phyloP scores from a whole-genome alignment of 2,797 vertebrate genomes.

The Brachymystax lenok region DNA sequence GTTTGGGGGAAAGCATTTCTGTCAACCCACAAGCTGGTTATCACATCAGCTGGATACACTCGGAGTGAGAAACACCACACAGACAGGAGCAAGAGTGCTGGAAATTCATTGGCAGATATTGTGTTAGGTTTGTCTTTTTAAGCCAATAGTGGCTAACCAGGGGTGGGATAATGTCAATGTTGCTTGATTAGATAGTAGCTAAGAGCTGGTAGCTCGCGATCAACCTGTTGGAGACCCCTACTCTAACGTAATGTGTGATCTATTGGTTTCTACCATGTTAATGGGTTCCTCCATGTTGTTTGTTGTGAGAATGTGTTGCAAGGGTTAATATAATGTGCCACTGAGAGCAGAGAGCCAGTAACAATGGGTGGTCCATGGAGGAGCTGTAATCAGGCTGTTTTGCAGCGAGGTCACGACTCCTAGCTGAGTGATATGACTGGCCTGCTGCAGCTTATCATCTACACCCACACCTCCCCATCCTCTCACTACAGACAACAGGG shows the following conservation, averaged over 20 bases:
- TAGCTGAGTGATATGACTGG: constrained; percentile 52
- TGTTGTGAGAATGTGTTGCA: constrained; percentile 41
- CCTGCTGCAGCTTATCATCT: constrained; percentile 62
- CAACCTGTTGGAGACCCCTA: no score
- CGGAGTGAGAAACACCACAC: no score
- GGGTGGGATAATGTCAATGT: no score
- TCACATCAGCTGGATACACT: no score
- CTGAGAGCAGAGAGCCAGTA: constrained; percentile 30
- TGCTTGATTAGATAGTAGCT: no score
- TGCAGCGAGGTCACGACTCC: constrained; percentile 64
- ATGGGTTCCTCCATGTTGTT: constrained; percentile 20
- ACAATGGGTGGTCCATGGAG: constrained; percentile 23
- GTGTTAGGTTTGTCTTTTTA: no score
- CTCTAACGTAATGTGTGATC: background rate
- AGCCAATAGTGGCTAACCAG: no score
- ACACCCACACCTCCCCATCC: constrained; percentile 52
- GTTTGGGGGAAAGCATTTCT: no score
- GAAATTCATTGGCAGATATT: no score
- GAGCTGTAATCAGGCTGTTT: constrained; percentile 62
- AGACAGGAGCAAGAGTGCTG: no score
- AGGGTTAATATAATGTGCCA: constrained; percentile 33
- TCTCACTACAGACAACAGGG: constrained; percentile 41
- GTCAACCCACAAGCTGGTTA: no score
- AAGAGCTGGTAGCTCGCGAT: no score
- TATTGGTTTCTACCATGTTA: constrained; percentile 29